These are phyloP conservation scores for Tachycineta bicolor DNA, from an alignment of 2,113 vertebrate species.

Conservation along the genomic window DNA sequence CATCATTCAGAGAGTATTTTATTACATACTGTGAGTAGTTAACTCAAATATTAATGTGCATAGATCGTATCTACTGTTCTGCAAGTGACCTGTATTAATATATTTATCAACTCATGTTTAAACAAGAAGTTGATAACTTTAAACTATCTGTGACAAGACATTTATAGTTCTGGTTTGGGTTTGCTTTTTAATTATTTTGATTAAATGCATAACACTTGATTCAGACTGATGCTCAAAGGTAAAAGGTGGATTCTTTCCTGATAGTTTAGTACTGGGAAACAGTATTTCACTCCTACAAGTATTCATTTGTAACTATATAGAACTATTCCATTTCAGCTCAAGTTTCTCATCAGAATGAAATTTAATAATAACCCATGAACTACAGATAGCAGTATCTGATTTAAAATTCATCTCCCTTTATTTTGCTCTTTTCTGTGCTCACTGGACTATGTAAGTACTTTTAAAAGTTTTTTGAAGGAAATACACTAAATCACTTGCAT, in stretches of 20 bases:
- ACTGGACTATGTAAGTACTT: conserved; percentile 22
- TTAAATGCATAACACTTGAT: neutral
- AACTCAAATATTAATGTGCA: neutral
- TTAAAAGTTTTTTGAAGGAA: conserved; percentile 10
- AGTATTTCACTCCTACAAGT: neutral
- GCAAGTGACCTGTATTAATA: neutral
- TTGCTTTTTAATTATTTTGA: neutral
- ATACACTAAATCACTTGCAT: neutral
- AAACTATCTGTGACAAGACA: neutral
- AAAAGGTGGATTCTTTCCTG: neutral
- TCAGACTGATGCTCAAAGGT: neutral
- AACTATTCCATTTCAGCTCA: conserved; percentile 14
- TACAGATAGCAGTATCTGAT: neutral
- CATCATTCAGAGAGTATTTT: neutral
- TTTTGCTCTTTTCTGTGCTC: neutral
- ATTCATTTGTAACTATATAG: neutral
- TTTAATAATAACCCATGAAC: conserved; percentile 17
- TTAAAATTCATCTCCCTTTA: neutral
- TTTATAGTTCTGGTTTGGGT: neutral
- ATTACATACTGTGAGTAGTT: neutral
- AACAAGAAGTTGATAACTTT: neutral
- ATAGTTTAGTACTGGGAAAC: neutral
- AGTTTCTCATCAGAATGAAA: conserved; percentile 1
- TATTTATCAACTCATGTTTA: neutral
- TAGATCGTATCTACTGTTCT: neutral